phyloP scores from a whole-genome alignment of 2,113 vertebrate species.

The Cranoglanis bouderius region DNA sequence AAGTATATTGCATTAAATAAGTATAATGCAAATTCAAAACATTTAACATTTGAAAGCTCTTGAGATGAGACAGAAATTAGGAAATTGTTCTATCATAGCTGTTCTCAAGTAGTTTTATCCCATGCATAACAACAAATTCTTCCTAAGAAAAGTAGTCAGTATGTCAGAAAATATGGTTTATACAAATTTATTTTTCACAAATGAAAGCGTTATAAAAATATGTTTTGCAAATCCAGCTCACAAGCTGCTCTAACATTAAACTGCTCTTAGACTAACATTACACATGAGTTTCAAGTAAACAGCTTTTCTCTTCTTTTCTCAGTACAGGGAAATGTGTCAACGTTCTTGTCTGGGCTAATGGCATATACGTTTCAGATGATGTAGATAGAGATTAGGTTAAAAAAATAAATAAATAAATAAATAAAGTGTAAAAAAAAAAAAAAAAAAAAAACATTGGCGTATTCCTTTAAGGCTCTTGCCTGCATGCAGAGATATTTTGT shows the following conservation, averaged over 20 bases:
- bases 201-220: not conserved
- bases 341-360: not conserved
- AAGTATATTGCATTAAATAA: not conserved
- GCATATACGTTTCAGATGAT: not conserved
- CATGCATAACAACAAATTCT: not conserved
- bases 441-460: not conserved
- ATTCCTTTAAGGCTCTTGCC: not conserved
- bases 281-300: not conserved
- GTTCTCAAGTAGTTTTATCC: not conserved
- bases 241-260: not conserved
- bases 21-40: not conserved
- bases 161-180: not conserved
- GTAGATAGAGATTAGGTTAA: not conserved
- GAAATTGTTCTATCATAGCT: not conserved
- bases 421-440: too few relatives aligned
- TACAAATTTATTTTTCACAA: not conserved
- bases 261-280: not conserved
- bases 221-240: not conserved
- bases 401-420: not conserved
- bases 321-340: not conserved
- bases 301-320: not conserved
- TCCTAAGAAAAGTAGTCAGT: not conserved
- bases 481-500: slow-evolving; percentile 18
- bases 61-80: not conserved
- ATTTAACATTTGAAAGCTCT: not conserved